phyloP scores from a whole-genome alignment of 2,113 vertebrate species.

The Prietella phreatophila region DNA sequence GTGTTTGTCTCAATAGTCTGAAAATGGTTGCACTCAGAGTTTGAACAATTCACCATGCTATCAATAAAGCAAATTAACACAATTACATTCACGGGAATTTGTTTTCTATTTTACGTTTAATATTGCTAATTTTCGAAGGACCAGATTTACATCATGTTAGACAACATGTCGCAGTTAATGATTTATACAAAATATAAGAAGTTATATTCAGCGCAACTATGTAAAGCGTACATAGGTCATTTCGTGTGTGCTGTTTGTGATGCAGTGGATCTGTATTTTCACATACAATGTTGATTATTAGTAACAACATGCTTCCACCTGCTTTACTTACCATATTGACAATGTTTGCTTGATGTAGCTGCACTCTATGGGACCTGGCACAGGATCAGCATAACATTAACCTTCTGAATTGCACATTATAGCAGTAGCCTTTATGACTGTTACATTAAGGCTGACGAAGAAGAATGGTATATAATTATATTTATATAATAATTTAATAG shows the following conservation, averaged over 20 bases:
- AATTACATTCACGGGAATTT: constrained; percentile 36
- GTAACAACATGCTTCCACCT: neutral
- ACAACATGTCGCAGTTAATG: constrained; percentile 40
- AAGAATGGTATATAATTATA: neutral
- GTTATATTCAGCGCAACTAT: constrained; percentile 30
- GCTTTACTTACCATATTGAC: neutral
- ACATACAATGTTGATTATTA: constrained; percentile 6
- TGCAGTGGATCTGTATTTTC: neutral
- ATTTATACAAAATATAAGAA: constrained; percentile 52
- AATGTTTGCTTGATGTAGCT: constrained; percentile 38
- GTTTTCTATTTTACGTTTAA: constrained; percentile 40
- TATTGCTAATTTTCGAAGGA: constrained; percentile 44
- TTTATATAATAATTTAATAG: neutral
- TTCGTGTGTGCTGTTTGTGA: constrained; percentile 12
- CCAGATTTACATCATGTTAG: constrained; percentile 43
- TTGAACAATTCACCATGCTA: neutral
- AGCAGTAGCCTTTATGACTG: constrained; percentile 25
- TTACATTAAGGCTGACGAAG: constrained; percentile 1
- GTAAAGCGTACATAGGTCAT: constrained; percentile 34
- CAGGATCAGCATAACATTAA: constrained; percentile 2
- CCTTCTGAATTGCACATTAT: constrained; percentile 24
- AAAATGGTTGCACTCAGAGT: neutral
- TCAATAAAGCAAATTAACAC: constrained; percentile 26
- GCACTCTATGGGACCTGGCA: constrained; percentile 23
- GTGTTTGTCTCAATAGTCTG: neutral